Evolutionary conservation across 2,113 vertebrate species (phyloP).

Genomic region (Zonotrichia leucophrys): DNA sequence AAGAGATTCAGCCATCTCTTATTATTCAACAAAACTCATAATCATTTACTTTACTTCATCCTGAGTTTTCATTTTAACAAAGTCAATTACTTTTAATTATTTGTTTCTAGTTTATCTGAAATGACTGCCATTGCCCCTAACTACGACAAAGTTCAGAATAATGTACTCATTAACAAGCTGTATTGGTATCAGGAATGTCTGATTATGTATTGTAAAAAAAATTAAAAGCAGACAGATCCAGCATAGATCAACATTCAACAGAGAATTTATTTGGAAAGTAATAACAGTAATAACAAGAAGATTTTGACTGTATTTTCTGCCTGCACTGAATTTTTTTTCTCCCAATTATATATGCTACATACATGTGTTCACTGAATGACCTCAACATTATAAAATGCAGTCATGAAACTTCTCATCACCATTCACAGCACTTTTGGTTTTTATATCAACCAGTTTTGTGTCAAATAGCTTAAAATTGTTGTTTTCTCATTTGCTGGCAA

Average conservation of each 20-base stretch:
- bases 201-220: neutral
- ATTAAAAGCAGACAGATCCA: rapidly evolving
- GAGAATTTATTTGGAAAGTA: neutral
- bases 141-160: neutral
- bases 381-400: neutral
- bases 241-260: neutral
- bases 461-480: constrained; percentile 1
- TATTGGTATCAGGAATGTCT: neutral
- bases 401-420: neutral
- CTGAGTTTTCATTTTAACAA: neutral
- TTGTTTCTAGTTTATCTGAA: neutral
- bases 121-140: neutral
- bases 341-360: neutral
- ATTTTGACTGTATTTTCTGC: neutral
- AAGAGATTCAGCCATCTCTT: neutral
- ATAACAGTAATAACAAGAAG: neutral
- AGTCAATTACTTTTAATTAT: neutral
- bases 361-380: neutral
- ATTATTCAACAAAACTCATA: neutral
- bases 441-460: neutral
- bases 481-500: neutral
- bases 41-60: neutral
- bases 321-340: neutral
- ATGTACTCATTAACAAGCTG: neutral
- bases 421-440: neutral